These are phyloP conservation scores for Pogonognathellus flavescens DNA, from an alignment of 1,140 invertebrate genomes.

Conservation along the genomic window DNA sequence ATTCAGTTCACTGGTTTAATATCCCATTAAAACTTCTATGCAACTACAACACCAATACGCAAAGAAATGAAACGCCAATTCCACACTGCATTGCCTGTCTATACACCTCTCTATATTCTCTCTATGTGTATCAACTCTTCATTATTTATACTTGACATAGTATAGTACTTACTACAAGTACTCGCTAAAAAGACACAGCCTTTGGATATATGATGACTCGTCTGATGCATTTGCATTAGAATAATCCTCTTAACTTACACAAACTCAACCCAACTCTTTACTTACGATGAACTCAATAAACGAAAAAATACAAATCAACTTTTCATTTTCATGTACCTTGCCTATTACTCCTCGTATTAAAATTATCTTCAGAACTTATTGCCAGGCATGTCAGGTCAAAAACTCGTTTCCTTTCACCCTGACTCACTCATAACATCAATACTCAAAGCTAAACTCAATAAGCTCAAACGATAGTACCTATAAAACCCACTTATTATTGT, in stretches of 20 bases:
- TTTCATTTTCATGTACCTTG: slow-evolving; percentile 1
- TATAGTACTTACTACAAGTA: too few relatives aligned
- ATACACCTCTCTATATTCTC: too few relatives aligned
- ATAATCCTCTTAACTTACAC: background rate
- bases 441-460: too few relatives aligned
- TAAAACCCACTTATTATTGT: background rate
- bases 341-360: background rate
- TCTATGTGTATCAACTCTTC: too few relatives aligned
- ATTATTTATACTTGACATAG: too few relatives aligned
- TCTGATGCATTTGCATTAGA: background rate
- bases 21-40: background rate
- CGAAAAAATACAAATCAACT: slow-evolving; percentile 40
- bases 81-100: too few relatives aligned
- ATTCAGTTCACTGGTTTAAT: slow-evolving; percentile 45
- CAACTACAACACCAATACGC: background rate
- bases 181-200: too few relatives aligned
- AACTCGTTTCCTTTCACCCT: slow-evolving; percentile 4
- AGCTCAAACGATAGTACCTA: background rate
- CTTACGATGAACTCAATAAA: slow-evolving; percentile 37
- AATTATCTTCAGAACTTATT: too few relatives aligned
- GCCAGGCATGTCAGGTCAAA: background rate
- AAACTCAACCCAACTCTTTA: background rate
- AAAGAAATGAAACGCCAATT: slow-evolving; percentile 29
- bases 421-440: background rate
- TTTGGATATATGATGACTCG: background rate